Evolutionary conservation across 2,113 vertebrate genomes (phyloP).

Genomic region (Oncorhynchus tshawytscha): DNA sequence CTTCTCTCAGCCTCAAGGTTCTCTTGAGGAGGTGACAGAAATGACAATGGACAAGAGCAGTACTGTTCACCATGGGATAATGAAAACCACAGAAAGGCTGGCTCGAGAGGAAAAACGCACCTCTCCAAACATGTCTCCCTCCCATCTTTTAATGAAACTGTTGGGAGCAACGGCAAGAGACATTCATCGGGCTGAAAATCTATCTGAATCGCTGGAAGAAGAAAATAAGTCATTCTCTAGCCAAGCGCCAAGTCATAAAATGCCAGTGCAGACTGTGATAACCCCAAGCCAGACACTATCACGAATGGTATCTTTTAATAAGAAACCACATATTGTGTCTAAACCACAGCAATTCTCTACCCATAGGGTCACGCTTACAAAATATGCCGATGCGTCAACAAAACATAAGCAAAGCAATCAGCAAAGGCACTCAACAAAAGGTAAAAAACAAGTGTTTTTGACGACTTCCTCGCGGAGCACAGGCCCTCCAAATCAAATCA

Average conservation of each 20-base stretch:
- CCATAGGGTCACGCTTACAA: background rate
- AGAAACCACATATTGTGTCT: slow-evolving; percentile 8
- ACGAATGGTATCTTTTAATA: slow-evolving; percentile 13
- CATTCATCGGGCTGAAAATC: slow-evolving; percentile 24
- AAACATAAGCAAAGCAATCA: background rate
- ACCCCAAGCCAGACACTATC: slow-evolving; percentile 18
- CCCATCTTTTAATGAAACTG: slow-evolving; percentile 45
- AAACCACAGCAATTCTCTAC: slow-evolving; percentile 6
- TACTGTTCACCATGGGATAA: slow-evolving; percentile 18
- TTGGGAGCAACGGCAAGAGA: slow-evolving; percentile 8
- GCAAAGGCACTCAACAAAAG: background rate
- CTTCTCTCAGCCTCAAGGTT: background rate
- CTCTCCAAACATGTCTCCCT: slow-evolving; percentile 25
- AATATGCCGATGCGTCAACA: background rate
- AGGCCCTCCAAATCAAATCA: background rate
- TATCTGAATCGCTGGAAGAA: slow-evolving; percentile 23
- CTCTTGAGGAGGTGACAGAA: slow-evolving; percentile 12
- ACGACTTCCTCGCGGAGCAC: background rate
- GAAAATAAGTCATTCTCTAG: slow-evolving; percentile 34
- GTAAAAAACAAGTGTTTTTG: background rate
- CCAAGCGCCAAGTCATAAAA: slow-evolving; percentile 37
- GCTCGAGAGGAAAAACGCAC: slow-evolving; percentile 28
- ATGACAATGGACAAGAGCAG: background rate
- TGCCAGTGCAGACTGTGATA: slow-evolving; percentile 8
- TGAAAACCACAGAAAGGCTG: slow-evolving; percentile 23